Conservation (phyloP, 1,140 invertebrate genomes). For the Drosophila saltans region DNA sequence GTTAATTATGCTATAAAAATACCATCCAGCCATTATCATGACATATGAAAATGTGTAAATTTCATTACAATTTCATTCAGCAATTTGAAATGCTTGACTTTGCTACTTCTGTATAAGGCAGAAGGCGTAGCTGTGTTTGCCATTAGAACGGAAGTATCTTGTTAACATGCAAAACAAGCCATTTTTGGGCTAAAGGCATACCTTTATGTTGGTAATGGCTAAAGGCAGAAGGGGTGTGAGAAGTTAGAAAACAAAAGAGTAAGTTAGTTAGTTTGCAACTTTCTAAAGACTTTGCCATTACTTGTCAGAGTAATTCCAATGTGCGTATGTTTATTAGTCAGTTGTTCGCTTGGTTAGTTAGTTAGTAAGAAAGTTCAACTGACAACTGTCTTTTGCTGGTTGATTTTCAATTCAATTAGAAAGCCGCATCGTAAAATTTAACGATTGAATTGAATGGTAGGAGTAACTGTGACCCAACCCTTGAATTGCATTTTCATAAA, state of each 20-base stretch:
- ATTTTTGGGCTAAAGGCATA: slow-evolving; percentile 39
- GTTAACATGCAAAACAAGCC: slow-evolving; percentile 80
- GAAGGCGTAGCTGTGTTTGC: slow-evolving; percentile 39
- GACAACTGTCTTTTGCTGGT: slow-evolving; percentile 12
- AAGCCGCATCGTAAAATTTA: slow-evolving; percentile 76
- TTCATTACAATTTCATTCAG: slow-evolving; percentile 55
- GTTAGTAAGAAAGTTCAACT: slow-evolving; percentile 22
- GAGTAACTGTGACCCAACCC: slow-evolving; percentile 53
- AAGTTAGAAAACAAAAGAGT: background rate
- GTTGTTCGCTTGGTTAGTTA: slow-evolving; percentile 18
- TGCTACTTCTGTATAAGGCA: slow-evolving; percentile 1
- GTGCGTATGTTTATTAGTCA: slow-evolving; percentile 8
- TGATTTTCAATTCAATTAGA: slow-evolving; percentile 43
- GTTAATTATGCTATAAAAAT: slow-evolving; percentile 80
- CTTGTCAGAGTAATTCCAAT: slow-evolving; percentile 8
- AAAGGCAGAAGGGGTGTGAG: background rate
- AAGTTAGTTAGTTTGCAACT: slow-evolving; percentile 40
- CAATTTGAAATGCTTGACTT: slow-evolving; percentile 6
- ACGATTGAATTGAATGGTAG: slow-evolving; percentile 36
- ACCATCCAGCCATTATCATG: slow-evolving; percentile 49
- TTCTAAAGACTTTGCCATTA: slow-evolving; percentile 29
- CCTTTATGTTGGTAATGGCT: slow-evolving; percentile 6
- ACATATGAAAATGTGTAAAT: slow-evolving; percentile 77
- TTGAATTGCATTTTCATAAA: slow-evolving; percentile 69
- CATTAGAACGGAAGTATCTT: slow-evolving; percentile 76